Conservation (phyloP, 2,113 vertebrate species). For the Mesoclemmys tuberculata region DNA sequence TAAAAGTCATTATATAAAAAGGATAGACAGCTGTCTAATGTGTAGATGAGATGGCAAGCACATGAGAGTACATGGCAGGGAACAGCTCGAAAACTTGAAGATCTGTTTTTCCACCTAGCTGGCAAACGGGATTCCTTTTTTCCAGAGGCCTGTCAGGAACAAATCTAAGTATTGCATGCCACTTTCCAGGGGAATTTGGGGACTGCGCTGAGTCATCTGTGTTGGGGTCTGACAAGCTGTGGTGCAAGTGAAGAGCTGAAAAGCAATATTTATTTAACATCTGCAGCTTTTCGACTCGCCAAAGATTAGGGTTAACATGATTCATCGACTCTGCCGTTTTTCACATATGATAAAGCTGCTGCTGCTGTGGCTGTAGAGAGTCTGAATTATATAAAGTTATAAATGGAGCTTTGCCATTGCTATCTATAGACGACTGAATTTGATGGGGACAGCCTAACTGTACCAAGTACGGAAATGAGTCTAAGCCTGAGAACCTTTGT, state of each 20-base stretch:
- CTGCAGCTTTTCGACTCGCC: neutral
- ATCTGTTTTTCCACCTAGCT: slow-evolving; percentile 19
- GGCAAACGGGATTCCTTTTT: neutral
- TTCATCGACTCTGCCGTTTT: neutral
- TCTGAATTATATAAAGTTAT: neutral
- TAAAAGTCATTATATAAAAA: neutral
- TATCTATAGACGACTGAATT: neutral
- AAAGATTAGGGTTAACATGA: neutral
- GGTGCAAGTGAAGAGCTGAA: neutral
- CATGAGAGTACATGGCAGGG: slow-evolving; percentile 31
- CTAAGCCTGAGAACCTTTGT: neutral
- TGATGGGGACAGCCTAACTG: neutral
- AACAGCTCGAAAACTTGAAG: slow-evolving; percentile 2
- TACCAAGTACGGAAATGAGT: neutral
- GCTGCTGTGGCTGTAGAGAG: neutral
- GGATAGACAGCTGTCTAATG: neutral
- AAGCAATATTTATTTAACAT: neutral
- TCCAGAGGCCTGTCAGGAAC: slow-evolving; percentile 20
- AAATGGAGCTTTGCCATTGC: neutral
- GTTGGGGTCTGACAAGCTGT: neutral
- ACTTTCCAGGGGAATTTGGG: neutral
- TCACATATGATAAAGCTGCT: neutral
- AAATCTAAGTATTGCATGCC: neutral
- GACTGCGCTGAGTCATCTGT: neutral
- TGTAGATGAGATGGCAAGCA: slow-evolving; percentile 9